Percentiles rank a stretch among this genome's conserved stretches.
These are phyloP conservation scores for Megaptera novaeangliae DNA, from an alignment of 2,113 vertebrate genomes.

Conservation along the genomic window DNA sequence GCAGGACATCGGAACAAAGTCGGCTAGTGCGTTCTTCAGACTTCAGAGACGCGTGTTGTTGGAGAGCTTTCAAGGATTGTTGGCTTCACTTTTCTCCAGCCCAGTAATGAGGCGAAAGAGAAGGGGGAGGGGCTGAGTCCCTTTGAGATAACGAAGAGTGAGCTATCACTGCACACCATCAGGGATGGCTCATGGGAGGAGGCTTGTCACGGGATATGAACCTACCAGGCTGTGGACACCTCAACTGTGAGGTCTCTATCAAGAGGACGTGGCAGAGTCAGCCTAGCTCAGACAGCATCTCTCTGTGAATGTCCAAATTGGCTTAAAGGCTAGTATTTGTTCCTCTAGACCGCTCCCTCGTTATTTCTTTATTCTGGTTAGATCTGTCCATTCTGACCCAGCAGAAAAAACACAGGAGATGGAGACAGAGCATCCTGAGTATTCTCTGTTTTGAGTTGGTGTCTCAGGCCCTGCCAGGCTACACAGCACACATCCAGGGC, in stretches of 20 bases:
- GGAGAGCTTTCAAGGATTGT: background rate
- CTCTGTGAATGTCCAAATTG: background rate
- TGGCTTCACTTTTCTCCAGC: background rate
- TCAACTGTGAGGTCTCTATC: background rate
- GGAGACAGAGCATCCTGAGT: background rate
- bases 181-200: background rate
- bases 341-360: background rate
- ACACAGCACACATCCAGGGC: background rate
- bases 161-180: background rate
- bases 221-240: background rate
- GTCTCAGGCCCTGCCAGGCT: background rate
- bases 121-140: background rate
- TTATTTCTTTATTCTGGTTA: background rate
- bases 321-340: background rate
- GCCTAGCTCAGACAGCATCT: background rate
- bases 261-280: background rate
- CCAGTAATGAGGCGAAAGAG: background rate
- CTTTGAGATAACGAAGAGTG: background rate
- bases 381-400: background rate
- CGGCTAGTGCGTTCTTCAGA: background rate
- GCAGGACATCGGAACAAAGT: too few relatives aligned
- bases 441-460: background rate
- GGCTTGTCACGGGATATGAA: background rate
- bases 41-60: accelerated
- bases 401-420: background rate